Conservation (phyloP, 2,888 invertebrate genomes). For the Dryomyza anilis region DNA sequence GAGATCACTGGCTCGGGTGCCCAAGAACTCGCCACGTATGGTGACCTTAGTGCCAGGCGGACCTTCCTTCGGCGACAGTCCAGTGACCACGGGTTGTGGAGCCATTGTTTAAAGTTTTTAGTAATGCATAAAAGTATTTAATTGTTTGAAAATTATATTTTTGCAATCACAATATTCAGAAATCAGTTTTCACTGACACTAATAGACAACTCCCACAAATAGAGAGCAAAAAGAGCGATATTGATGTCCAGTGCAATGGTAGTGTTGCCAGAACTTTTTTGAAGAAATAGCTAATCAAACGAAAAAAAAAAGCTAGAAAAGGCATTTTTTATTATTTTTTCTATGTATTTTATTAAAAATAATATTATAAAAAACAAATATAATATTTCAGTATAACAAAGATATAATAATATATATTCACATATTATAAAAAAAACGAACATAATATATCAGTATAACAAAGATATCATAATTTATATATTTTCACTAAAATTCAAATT, state of each 20-base stretch:
- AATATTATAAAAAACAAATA: too few species aligned
- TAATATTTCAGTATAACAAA: too few species aligned
- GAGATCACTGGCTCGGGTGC: slow-evolving; percentile 82
- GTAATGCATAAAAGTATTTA: background rate
- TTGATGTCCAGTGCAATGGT: background rate
- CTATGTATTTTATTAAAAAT: too few species aligned
- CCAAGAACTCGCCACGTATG: slow-evolving; percentile 94
- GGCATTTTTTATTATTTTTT: too few species aligned
- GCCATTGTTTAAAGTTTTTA: slow-evolving; percentile 27
- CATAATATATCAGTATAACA: too few species aligned
- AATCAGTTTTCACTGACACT: background rate
- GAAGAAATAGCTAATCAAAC: too few species aligned
- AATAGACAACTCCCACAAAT: background rate
- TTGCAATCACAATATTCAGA: background rate
- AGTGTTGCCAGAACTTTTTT: too few species aligned
- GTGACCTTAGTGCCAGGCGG: slow-evolving; percentile 95
- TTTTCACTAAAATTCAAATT: too few species aligned
- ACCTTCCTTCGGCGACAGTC: slow-evolving; percentile 97
- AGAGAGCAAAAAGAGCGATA: background rate
- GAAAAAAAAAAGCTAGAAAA: too few species aligned
- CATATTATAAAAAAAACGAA: too few species aligned
- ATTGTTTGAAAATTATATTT: background rate
- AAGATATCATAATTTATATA: too few species aligned
- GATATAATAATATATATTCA: too few species aligned
- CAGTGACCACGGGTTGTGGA: slow-evolving; percentile 81